Evolutionary conservation across 2,797 vertebrate genomes (phyloP), one percentile per base, ranked within the genome.

Genomic region (Bovichtus variegatus): DNA sequence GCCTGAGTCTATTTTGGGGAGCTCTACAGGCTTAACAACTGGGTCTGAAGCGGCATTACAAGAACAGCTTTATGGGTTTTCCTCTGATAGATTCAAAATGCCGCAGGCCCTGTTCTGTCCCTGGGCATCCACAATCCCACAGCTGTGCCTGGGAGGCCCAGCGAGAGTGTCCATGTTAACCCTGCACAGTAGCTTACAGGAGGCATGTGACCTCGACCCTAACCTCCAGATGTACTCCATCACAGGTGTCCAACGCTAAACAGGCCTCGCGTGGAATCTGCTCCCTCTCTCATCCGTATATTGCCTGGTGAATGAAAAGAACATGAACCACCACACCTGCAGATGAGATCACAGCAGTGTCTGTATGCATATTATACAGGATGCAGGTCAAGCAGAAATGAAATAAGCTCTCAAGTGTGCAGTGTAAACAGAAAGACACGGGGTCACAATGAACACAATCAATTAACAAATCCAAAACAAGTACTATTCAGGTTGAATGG

Each of bases 1-100:
- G 87, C 84, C 81, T 93, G 92, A 72, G 60, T 87, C 90, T 92
- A 90, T 94, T 93, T 93, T 88, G 78, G 66, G 78, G 88, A 90
- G 89, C 91, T 89, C 87, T 83, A 65, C 31, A 8, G 86, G 89
- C 90, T 91, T 89, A 91, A 63, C 81, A 85, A 84, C 70, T 40
- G 75, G 74, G 75, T 76, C 82, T 84, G 70, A 87, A 87, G 85
- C 71, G 61, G 71, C 63, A 71, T 78, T 75, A 83, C 53, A 67
- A 78, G 83, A 80, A 67, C 76, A 84, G 83, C 87, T 82, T 87
- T 76, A 80, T 18, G 49, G 74, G 76, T 88, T 87, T 76, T 84
- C 86, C 75, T 86, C 74, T 74, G 84, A 87, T 76, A 85, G 84
- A 85, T 85, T 91, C 27, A 86, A 87, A 91, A 81, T 87, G 88